Percentiles rank a stretch among this genome's conserved stretches.
phyloP scores from a whole-genome alignment of 2,113 vertebrate genomes.

The Gallinago media region DNA sequence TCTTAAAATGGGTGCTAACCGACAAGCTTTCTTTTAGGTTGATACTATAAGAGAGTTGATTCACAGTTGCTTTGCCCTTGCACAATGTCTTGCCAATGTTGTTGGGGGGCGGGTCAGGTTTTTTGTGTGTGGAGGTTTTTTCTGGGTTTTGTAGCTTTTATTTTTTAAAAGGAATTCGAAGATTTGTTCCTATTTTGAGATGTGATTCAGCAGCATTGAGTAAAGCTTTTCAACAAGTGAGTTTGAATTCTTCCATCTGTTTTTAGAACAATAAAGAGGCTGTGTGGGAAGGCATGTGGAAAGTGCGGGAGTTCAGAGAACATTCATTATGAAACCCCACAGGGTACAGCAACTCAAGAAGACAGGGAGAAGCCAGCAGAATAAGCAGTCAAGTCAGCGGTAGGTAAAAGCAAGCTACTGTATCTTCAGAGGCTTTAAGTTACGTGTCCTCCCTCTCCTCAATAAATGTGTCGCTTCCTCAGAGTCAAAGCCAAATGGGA shows the following conservation, averaged over 20 bases:
- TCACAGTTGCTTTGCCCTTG: neutral
- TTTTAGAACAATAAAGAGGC: constrained; percentile 49
- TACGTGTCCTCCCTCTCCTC: neutral
- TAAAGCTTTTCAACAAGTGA: neutral
- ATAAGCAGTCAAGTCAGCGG: constrained; percentile 35
- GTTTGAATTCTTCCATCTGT: neutral
- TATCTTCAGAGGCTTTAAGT: neutral
- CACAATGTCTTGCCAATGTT: neutral
- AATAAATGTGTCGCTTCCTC: neutral
- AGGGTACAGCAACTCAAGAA: constrained; percentile 4
- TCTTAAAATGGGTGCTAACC: neutral
- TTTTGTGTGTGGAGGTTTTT: neutral
- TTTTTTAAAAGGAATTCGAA: neutral
- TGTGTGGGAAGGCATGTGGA: constrained; percentile 40
- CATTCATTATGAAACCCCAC: constrained; percentile 31
- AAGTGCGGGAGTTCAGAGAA: constrained; percentile 51
- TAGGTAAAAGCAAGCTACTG: neutral
- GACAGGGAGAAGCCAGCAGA: neutral
- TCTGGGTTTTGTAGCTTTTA: neutral
- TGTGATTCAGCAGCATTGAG: neutral
- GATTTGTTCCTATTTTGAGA: neutral
- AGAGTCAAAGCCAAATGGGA: neutral
- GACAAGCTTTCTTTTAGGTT: neutral
- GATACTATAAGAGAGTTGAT: neutral
- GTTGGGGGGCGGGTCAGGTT: rapidly evolving